phyloP scores from a whole-genome alignment of 2,888 invertebrate species.

The Rotaria magnacalcarata region DNA sequence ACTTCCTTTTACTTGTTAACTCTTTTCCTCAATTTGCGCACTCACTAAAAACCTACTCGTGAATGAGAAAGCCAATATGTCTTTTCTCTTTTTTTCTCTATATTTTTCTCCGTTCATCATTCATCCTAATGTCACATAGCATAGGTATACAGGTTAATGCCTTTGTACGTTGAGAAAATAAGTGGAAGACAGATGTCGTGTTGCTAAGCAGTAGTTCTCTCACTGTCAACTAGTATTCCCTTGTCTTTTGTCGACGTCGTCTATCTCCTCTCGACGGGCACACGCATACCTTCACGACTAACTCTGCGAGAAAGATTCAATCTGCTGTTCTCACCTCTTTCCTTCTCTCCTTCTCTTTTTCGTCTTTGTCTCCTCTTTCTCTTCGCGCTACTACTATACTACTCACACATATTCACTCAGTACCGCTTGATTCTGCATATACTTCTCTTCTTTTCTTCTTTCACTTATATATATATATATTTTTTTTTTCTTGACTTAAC shows the following conservation, averaged over 20 bases:
- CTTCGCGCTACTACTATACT: background rate
- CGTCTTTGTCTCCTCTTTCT: slow-evolving; percentile 23
- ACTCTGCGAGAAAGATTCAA: slow-evolving; percentile 30
- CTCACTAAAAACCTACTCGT: background rate
- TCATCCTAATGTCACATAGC: background rate
- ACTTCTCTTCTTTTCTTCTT: slow-evolving; percentile 1
- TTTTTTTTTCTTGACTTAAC: slow-evolving; percentile 8
- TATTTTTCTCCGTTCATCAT: background rate
- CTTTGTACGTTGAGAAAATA: background rate
- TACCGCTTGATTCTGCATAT: background rate
- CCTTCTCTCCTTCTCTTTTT: slow-evolving; percentile 14
- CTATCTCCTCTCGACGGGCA: slow-evolving; percentile 25
- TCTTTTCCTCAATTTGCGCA: background rate
- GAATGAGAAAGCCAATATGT: background rate
- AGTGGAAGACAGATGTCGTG: slow-evolving; percentile 1
- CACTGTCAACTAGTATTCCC: background rate
- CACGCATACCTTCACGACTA: slow-evolving; percentile 22
- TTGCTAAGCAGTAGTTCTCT: slow-evolving; percentile 18
- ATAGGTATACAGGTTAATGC: background rate
- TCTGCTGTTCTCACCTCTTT: slow-evolving; percentile 18
- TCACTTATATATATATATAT: background rate
- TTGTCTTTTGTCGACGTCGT: background rate
- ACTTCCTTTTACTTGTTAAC: no score
- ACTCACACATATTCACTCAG: background rate
- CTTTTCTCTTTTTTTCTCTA: background rate